These are phyloP conservation scores for Acrobasis consociella DNA, from an alignment of 2,888 invertebrate genomes.

Conservation along the genomic window DNA sequence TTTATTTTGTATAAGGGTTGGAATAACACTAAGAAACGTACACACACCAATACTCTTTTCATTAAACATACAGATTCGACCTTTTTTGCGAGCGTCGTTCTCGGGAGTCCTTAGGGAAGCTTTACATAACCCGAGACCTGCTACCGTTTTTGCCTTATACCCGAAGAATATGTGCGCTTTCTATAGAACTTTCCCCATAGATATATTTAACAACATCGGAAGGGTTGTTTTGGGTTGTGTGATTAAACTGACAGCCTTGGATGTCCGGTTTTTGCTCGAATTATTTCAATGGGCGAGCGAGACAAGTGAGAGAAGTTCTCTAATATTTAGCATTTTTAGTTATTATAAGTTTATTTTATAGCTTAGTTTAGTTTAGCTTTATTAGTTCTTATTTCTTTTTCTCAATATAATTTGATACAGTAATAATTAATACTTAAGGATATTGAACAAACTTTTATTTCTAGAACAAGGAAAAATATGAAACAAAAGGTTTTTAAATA, in stretches of 20 bases:
- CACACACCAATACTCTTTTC: slow-evolving; percentile 17
- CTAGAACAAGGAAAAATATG: not conserved
- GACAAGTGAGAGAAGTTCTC: not conserved
- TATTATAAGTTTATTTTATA: no score
- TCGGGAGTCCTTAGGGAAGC: slow-evolving; percentile 15
- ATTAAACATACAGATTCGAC: slow-evolving; percentile 10
- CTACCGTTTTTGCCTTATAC: slow-evolving; percentile 17
- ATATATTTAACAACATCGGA: slow-evolving; percentile 13
- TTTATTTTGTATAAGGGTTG: not conserved
- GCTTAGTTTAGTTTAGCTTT: no score
- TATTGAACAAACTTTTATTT: not conserved
- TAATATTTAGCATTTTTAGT: no score
- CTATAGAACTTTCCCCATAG: slow-evolving; percentile 16
- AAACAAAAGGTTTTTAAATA: slow-evolving; percentile 2
- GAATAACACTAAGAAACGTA: slow-evolving; percentile 16
- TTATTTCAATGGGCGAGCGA: not conserved
- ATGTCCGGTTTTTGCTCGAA: not conserved
- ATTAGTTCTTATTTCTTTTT: no score
- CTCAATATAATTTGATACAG: no score
- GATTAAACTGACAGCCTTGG: slow-evolving; percentile 13
- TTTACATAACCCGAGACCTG: slow-evolving; percentile 22
- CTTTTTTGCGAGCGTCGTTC: slow-evolving; percentile 21
- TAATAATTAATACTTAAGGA: no score
- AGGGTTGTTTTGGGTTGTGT: slow-evolving; percentile 13
- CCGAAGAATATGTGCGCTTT: slow-evolving; percentile 15